A percentile compares a stretch with the other conserved stretches of the same genome.
phyloP scores from a whole-genome alignment of 2,113 vertebrate species.

The Oncorhynchus kisutch region DNA sequence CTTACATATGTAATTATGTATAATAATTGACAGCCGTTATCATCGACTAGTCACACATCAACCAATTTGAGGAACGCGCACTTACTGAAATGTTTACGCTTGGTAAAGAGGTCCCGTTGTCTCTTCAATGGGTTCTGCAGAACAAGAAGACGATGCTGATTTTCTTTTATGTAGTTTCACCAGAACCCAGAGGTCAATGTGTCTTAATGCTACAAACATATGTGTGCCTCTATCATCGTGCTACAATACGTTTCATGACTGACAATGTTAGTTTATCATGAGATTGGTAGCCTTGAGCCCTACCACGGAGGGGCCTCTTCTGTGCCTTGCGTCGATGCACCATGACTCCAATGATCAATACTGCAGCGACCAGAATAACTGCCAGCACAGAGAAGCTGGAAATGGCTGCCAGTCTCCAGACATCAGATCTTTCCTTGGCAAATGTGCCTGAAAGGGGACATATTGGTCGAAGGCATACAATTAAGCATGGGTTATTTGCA shows the following conservation, averaged over 20 bases:
- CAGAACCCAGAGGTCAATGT: background rate
- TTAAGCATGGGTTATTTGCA: too few species aligned
- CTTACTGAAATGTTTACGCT: conserved; percentile 64
- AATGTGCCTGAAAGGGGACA: conserved; percentile 3
- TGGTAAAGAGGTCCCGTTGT: conserved; percentile 79
- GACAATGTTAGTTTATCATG: background rate
- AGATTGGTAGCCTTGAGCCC: conserved; percentile 11
- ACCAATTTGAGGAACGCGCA: conserved; percentile 18
- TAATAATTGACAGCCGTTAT: too few species aligned
- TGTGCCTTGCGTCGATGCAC: conserved; percentile 71
- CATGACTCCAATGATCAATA: conserved; percentile 72
- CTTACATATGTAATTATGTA: too few species aligned
- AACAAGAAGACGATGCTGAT: background rate
- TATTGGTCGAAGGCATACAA: too few species aligned
- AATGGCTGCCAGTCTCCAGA: conserved; percentile 77
- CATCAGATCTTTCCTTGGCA: conserved; percentile 51
- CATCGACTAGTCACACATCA: background rate
- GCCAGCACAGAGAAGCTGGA: conserved; percentile 77
- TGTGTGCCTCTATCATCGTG: too few species aligned
- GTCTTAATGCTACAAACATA: too few species aligned
- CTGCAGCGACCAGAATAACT: conserved; percentile 68
- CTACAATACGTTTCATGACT: too few species aligned
- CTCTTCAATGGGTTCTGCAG: conserved; percentile 77
- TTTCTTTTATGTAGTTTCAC: background rate
- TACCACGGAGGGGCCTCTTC: conserved; percentile 74